A percentile compares a stretch with the other conserved stretches of the same genome.
These are phyloP conservation scores for Dermolepida albohirtum DNA, from an alignment of 2,888 invertebrate genomes.

Conservation along the genomic window DNA sequence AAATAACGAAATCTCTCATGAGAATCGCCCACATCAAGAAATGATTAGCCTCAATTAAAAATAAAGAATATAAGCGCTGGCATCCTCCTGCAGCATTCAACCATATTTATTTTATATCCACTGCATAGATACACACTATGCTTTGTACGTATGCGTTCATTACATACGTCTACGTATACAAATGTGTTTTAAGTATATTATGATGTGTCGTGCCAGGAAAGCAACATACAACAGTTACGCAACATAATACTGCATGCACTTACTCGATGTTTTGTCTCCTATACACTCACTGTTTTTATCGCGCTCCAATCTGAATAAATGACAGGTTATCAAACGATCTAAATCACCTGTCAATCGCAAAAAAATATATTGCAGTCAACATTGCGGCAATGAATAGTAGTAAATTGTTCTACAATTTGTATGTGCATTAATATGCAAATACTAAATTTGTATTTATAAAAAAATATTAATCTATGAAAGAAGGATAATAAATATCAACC, in stretches of 20 bases:
- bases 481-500: too few species aligned
- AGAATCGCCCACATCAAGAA: slow-evolving; percentile 18
- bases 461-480: too few species aligned
- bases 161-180: background rate
- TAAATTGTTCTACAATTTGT: too few species aligned
- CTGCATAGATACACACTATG: background rate
- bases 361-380: too few species aligned
- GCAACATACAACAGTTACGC: slow-evolving; percentile 11
- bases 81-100: slow-evolving; percentile 4
- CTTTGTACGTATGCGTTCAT: background rate
- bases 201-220: background rate
- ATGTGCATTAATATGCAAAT: too few species aligned
- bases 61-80: background rate
- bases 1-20: background rate
- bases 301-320: slow-evolving; percentile 17
- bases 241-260: slow-evolving; percentile 8
- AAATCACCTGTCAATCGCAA: slow-evolving; percentile 32
- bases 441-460: too few species aligned
- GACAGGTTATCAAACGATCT: slow-evolving; percentile 29
- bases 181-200: slow-evolving; percentile 1
- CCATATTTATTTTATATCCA: background rate
- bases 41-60: slow-evolving; percentile 17
- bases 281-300: slow-evolving; percentile 11
- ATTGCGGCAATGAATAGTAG: too few species aligned
- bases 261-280: slow-evolving; percentile 24